A percentile compares a stretch with the other conserved stretches of the same genome.
phyloP scores from a whole-genome alignment of 1,140 invertebrate genomes.

The Vanessa atalanta region DNA sequence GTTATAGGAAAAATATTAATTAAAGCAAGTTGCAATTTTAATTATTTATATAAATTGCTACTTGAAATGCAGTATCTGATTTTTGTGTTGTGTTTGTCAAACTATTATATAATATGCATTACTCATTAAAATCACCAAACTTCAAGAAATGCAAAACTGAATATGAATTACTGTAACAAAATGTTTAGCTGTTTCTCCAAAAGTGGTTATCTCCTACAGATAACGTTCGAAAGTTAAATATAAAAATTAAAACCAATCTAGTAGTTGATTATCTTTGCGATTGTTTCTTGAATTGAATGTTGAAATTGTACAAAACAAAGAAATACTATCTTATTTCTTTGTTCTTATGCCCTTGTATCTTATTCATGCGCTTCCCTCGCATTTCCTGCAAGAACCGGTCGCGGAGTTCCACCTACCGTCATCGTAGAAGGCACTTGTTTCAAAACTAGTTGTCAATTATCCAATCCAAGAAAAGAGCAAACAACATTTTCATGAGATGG shows the following conservation, averaged over 20 bases:
- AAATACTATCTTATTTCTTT: constrained; percentile 29
- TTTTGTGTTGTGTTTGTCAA: too few relatives aligned
- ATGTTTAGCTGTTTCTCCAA: too few relatives aligned
- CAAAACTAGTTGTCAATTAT: constrained; percentile 59
- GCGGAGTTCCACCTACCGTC: constrained; percentile 45
- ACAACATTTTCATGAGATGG: constrained; percentile 58
- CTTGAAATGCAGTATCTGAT: too few relatives aligned
- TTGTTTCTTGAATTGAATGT: constrained; percentile 22
- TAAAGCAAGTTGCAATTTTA: neutral
- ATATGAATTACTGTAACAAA: too few relatives aligned
- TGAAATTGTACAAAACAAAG: constrained; percentile 15
- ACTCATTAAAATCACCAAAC: too few relatives aligned
- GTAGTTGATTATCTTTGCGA: neutral
- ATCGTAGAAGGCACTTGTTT: constrained; percentile 36
- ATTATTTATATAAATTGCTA: too few relatives aligned
- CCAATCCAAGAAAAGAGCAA: constrained; percentile 56
- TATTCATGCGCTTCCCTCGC: constrained; percentile 38
- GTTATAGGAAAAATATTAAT: neutral
- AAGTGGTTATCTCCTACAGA: too few relatives aligned
- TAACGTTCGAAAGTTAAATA: neutral
- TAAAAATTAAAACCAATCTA: neutral
- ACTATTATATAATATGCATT: too few relatives aligned
- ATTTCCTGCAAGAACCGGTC: constrained; percentile 59
- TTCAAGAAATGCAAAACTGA: too few relatives aligned
- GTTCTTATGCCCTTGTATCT: constrained; percentile 34